Evolutionary conservation across 2,888 invertebrate species (phyloP).

Genomic region (Abrostola triplasia): DNA sequence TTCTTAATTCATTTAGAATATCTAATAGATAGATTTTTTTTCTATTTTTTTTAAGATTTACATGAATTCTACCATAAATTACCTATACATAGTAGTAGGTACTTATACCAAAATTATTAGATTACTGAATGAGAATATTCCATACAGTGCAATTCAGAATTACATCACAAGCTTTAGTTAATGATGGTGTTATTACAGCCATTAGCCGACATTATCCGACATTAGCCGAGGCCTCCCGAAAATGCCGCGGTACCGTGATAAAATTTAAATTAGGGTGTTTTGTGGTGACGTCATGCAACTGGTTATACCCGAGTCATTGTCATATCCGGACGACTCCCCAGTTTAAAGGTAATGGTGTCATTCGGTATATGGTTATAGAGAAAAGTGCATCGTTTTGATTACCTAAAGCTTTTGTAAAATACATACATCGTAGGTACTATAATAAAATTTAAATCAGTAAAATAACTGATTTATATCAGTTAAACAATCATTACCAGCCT

Average conservation of each 20-base stretch:
- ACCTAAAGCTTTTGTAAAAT: too few relatives aligned
- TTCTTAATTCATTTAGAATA: too few relatives aligned
- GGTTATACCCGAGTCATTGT: slow-evolving; percentile 25
- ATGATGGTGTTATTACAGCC: slow-evolving; percentile 33
- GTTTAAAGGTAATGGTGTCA: slow-evolving; percentile 20
- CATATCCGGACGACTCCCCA: slow-evolving; percentile 17
- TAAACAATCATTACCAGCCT: too few relatives aligned
- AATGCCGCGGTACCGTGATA: slow-evolving; percentile 40
- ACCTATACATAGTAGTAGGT: too few relatives aligned
- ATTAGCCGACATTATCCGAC: slow-evolving; percentile 32
- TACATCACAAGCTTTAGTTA: slow-evolving; percentile 24
- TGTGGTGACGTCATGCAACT: slow-evolving; percentile 43
- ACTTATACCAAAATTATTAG: too few relatives aligned
- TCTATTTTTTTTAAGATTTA: neutral
- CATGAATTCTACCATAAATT: too few relatives aligned
- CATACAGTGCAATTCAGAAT: slow-evolving; percentile 6
- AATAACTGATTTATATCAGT: too few relatives aligned
- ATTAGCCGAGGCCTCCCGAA: slow-evolving; percentile 23
- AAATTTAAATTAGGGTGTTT: slow-evolving; percentile 39
- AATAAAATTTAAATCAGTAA: too few relatives aligned
- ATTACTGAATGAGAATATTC: slow-evolving; percentile 3
- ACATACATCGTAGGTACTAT: too few relatives aligned
- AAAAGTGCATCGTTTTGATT: too few relatives aligned
- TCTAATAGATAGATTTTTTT: too few relatives aligned
- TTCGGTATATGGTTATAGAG: neutral